Conservation (phyloP, 2,113 vertebrate species). For the Platichthys stellatus region DNA sequence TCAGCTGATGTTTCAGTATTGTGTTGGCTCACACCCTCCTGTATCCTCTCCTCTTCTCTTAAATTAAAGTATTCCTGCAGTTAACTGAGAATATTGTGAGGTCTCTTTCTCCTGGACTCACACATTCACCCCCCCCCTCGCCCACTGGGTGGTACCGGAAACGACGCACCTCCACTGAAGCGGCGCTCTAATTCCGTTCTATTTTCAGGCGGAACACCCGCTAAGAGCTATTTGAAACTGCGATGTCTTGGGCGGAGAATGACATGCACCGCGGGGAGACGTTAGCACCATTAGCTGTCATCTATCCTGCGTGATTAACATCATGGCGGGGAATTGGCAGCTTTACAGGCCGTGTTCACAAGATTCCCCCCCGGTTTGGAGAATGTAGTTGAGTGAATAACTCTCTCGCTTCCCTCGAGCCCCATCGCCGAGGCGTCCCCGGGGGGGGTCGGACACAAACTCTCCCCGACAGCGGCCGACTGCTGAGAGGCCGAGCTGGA, state of each 20-base stretch:
- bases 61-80: too few relatives aligned
- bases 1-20: too few relatives aligned
- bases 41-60: too few relatives aligned
- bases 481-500: background rate
- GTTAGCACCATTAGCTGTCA: slow-evolving; percentile 17
- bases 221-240: slow-evolving; percentile 29
- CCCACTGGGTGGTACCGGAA: background rate
- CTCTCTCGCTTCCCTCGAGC: background rate
- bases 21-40: too few relatives aligned
- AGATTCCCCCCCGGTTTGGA: background rate
- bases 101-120: too few relatives aligned
- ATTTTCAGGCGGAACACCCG: slow-evolving; percentile 13
- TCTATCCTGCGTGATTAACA: slow-evolving; percentile 3
- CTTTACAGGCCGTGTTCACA: background rate
- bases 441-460: background rate
- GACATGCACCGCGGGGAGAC: slow-evolving; percentile 8
- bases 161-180: background rate
- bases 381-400: slow-evolving; percentile 2
- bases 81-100: too few relatives aligned
- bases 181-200: background rate
- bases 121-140: background rate
- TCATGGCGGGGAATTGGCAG: background rate
- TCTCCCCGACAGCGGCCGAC: background rate
- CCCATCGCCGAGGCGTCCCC: background rate
- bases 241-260: background rate